These are phyloP conservation scores for Eleutherodactylus coqui DNA, from an alignment of 2,797 vertebrate genomes.

Conservation along the genomic window DNA sequence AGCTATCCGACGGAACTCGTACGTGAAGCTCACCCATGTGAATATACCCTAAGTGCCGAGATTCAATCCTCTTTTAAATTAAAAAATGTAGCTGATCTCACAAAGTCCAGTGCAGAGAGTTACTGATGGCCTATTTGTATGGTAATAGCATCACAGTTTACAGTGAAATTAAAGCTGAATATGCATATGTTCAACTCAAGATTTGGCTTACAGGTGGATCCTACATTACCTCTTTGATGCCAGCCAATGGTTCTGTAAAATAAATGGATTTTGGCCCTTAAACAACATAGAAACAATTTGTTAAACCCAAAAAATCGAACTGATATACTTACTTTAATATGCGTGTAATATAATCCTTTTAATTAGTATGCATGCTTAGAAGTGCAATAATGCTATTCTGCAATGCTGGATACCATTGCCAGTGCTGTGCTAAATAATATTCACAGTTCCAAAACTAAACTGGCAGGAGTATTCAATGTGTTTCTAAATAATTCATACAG, in stretches of 20 bases:
- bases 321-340: conserved; percentile 20
- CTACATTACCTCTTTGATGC: not conserved
- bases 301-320: not conserved
- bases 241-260: not conserved
- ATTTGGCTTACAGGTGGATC: not conserved
- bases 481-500: conserved; percentile 44
- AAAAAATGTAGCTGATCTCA: too few species aligned
- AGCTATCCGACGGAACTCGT: too few species aligned
- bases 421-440: not conserved
- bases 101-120: too few species aligned
- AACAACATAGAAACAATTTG: not conserved
- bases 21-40: too few species aligned
- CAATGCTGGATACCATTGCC: conserved; percentile 23
- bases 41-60: too few species aligned
- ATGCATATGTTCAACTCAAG: not conserved
- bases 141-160: not conserved
- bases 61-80: too few species aligned
- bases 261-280: not conserved
- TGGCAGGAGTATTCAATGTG: conserved; percentile 32
- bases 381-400: conserved; percentile 23
- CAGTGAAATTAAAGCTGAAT: not conserved
- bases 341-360: conserved; percentile 5
- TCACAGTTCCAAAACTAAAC: conserved; percentile 41
- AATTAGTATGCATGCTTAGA: not conserved
- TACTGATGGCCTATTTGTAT: too few species aligned